Conservation (phyloP, 2,797 vertebrate genomes). For the Xyrichtys novacula region DNA sequence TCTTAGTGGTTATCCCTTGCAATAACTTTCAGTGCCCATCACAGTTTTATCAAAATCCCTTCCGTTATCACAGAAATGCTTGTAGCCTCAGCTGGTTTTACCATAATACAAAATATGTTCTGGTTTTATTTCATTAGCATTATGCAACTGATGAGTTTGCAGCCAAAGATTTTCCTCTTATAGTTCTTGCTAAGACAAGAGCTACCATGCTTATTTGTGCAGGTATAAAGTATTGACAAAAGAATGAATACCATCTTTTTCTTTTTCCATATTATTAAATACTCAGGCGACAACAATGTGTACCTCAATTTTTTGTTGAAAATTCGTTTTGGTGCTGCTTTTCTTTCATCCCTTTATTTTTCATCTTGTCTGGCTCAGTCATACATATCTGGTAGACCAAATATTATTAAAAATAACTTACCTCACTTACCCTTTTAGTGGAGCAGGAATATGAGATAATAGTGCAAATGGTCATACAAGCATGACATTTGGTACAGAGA, state of each 20-base stretch:
- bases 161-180: background rate
- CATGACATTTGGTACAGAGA: no score
- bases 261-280: conserved; percentile 2
- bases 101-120: background rate
- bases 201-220: background rate
- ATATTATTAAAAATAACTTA: conserved; percentile 23
- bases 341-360: conserved; percentile 28
- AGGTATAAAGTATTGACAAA: background rate
- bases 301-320: conserved; percentile 13
- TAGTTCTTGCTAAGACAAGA: background rate
- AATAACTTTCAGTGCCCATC: no score
- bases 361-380: conserved; percentile 24
- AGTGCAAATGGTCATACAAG: no score
- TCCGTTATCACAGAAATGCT: no score
- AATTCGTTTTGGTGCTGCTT: conserved; percentile 9
- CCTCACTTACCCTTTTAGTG: conserved; percentile 19
- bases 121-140: background rate
- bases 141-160: background rate
- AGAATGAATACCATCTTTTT: conserved; percentile 22
- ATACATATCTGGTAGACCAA: conserved; percentile 24
- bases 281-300: background rate
- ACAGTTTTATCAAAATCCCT: no score
- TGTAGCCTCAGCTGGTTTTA: no score
- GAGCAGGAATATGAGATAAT: no score
- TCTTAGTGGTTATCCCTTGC: no score